Evolutionary conservation across 2,797 vertebrate genomes (phyloP).

Genomic region (Cygnus olor): DNA sequence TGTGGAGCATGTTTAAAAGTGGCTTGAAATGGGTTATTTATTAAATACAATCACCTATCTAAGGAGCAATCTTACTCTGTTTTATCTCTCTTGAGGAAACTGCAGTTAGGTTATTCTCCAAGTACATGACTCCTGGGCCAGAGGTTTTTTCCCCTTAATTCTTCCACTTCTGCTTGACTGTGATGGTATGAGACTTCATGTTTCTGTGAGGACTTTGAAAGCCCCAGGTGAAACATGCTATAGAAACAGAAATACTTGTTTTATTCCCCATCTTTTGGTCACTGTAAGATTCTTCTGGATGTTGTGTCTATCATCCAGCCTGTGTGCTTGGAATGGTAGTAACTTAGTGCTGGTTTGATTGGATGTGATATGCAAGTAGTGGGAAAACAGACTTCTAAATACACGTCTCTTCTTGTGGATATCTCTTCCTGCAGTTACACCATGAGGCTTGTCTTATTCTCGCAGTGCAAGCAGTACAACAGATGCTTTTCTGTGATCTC

Average conservation of each 20-base stretch:
- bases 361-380: accelerated
- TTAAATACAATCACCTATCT: neutral
- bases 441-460: slow-evolving; percentile 61
- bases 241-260: neutral
- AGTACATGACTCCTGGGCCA: neutral
- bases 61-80: neutral
- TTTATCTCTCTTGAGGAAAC: neutral
- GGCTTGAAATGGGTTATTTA: neutral
- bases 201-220: neutral
- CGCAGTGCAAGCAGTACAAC: slow-evolving; percentile 50
- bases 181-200: neutral
- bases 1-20: neutral
- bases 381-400: neutral
- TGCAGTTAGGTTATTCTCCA: neutral
- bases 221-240: neutral
- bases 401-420: neutral
- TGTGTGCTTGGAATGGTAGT: neutral
- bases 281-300: neutral
- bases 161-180: neutral
- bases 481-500: slow-evolving; percentile 47
- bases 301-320: neutral
- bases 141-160: neutral
- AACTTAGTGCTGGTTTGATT: neutral
- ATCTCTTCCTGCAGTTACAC: neutral
- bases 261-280: neutral